Percentiles rank a stretch among this genome's conserved stretches.
Evolutionary conservation across 1,140 invertebrate genomes (phyloP).

Genomic region (Lordiphosa mommai): DNA sequence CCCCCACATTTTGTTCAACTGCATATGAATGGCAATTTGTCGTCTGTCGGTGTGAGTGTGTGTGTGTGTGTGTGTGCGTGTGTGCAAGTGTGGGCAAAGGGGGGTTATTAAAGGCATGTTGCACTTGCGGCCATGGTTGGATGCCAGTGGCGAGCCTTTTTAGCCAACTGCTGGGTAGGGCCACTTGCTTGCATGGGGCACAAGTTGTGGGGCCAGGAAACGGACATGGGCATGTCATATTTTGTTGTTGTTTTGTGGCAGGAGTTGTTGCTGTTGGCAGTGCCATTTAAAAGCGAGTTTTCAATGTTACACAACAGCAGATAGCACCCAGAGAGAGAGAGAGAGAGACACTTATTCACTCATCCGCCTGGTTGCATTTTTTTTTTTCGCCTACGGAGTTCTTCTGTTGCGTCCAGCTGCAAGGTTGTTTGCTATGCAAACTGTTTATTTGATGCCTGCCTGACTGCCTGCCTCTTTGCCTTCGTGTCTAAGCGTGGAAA

Average conservation of each 20-base stretch:
- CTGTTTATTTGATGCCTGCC: constrained; percentile 50
- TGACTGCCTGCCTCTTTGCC: not conserved
- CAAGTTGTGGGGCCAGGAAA: constrained; percentile 46
- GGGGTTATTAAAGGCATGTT: constrained; percentile 64
- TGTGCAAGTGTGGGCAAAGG: not conserved
- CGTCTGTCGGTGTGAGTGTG: constrained; percentile 34
- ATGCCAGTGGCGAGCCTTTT: constrained; percentile 25
- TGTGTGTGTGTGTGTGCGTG: constrained; percentile 5
- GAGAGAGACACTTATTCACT: constrained; percentile 50
- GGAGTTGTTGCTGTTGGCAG: constrained; percentile 34
- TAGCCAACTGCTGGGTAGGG: constrained; percentile 4
- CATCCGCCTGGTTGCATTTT: constrained; percentile 50
- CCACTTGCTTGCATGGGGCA: constrained; percentile 8
- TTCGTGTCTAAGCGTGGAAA: constrained; percentile 40
- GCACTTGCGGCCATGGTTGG: constrained; percentile 44
- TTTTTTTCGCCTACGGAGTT: constrained; percentile 38
- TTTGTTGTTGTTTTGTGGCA: constrained; percentile 50
- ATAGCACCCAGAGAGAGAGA: constrained; percentile 14
- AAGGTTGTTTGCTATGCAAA: constrained; percentile 41
- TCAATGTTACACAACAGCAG: constrained; percentile 53
- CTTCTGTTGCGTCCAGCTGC: constrained; percentile 39
- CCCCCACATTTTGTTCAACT: constrained; percentile 41
- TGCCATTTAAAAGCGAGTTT: constrained; percentile 69
- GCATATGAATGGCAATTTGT: constrained; percentile 75
- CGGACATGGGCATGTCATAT: constrained; percentile 72